Conservation (phyloP, 1,140 invertebrate genomes). For the Drosophila pseudoobscura region DNA sequence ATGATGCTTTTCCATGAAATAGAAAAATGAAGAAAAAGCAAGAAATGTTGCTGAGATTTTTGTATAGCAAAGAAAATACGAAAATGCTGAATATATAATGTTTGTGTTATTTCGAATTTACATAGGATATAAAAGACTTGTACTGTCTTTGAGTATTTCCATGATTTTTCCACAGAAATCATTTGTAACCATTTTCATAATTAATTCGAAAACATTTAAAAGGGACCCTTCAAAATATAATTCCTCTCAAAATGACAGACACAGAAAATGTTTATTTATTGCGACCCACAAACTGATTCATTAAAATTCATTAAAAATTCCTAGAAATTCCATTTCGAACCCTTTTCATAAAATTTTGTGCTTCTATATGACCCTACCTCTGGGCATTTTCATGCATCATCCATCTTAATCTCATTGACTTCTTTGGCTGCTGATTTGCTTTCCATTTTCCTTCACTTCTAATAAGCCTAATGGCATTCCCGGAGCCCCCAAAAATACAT, state of each 20-base stretch:
- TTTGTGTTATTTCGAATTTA: no score
- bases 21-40: neutral
- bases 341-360: conserved; percentile 20
- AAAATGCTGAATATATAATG: no score
- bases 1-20: conserved; percentile 30
- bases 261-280: no score
- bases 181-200: no score
- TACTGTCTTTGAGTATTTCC: no score
- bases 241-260: no score
- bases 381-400: conserved; percentile 23
- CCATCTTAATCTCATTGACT: conserved; percentile 46
- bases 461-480: conserved; percentile 67
- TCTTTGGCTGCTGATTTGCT: conserved; percentile 1
- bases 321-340: neutral
- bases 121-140: no score
- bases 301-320: conserved; percentile 14
- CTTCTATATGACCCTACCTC: neutral
- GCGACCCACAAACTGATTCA: no score
- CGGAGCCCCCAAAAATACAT: neutral
- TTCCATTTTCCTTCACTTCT: conserved; percentile 36
- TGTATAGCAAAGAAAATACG: no score
- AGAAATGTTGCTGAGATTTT: conserved; percentile 22
- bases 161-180: no score
- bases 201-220: no score
- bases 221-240: no score